Evolutionary conservation across 2,113 vertebrate species (phyloP).

Genomic region (Sinosuthora webbiana): DNA sequence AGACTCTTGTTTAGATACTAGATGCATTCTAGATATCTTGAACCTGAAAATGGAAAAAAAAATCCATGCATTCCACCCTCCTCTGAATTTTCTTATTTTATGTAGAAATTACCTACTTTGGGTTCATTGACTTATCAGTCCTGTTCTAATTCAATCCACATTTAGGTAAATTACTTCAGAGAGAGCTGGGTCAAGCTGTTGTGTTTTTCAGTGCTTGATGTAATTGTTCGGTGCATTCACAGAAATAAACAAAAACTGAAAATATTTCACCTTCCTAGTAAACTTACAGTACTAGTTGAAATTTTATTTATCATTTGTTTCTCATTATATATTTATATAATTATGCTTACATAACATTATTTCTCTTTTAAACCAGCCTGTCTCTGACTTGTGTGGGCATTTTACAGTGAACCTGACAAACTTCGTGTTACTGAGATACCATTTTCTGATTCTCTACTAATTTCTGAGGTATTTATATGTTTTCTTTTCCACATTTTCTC

Average conservation of each 20-base stretch:
- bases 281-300: not conserved
- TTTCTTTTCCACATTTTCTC: not conserved
- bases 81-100: not conserved
- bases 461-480: not conserved
- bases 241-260: not conserved
- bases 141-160: constrained; percentile 14
- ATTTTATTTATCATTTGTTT: not conserved
- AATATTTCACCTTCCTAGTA: not conserved
- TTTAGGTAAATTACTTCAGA: constrained; percentile 26
- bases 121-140: constrained; percentile 10
- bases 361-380: not conserved
- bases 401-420: not conserved
- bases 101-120: not conserved
- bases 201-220: not conserved
- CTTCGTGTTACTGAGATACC: not conserved
- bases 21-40: not conserved
- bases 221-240: not conserved
- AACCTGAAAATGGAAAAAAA: not conserved
- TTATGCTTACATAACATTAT: not conserved
- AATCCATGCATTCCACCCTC: not conserved
- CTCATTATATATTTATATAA: not conserved
- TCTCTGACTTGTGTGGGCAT: not conserved
- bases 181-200: not conserved
- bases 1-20: not conserved
- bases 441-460: not conserved